Evolutionary conservation across 2,113 vertebrate species (phyloP).

Genomic region (Mobula birostris): DNA sequence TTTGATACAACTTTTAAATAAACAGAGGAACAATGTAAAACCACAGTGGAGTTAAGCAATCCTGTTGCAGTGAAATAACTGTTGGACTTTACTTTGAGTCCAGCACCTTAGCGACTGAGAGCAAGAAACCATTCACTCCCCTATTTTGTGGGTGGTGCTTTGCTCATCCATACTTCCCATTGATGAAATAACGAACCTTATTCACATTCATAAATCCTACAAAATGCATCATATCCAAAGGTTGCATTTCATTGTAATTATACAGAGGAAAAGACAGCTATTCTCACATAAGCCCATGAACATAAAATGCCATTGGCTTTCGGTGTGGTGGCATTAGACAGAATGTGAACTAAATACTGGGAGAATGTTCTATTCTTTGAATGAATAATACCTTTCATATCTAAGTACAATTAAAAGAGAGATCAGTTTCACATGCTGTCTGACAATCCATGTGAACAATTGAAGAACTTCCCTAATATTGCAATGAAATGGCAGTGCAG

Average conservation of each 20-base stretch:
- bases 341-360: background rate
- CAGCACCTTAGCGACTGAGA: background rate
- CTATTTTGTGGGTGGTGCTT: background rate
- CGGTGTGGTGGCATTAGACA: background rate
- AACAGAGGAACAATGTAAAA: background rate
- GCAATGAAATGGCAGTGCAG: background rate
- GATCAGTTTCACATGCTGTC: background rate
- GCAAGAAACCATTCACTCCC: background rate
- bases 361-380: background rate
- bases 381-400: background rate
- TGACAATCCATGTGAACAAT: background rate
- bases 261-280: background rate
- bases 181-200: background rate
- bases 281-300: background rate
- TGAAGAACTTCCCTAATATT: background rate
- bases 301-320: background rate
- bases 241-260: background rate
- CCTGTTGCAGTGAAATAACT: background rate
- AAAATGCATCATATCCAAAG: background rate
- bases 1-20: background rate
- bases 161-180: background rate
- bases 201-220: background rate
- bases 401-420: background rate
- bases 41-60: background rate
- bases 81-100: background rate